phyloP scores from a whole-genome alignment of 2,888 invertebrate genomes.

The Tachina grossa region DNA sequence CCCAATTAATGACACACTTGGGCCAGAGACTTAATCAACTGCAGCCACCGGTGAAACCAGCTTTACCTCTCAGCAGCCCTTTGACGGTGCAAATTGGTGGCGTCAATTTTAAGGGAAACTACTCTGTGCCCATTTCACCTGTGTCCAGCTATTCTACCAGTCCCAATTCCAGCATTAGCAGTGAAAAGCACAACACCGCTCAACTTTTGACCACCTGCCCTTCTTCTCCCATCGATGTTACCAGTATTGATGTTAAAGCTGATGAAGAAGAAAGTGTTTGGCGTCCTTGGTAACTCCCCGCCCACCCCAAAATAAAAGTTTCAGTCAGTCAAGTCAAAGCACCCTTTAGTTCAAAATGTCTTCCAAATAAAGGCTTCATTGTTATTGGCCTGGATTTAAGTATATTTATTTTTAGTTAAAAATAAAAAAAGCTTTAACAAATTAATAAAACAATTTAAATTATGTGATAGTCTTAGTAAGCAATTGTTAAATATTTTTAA shows the following conservation, averaged over 20 bases:
- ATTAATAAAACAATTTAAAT: conserved; percentile 31
- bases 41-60: conserved; percentile 79
- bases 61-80: conserved; percentile 78
- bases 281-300: conserved; percentile 79
- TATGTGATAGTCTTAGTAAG: conserved; percentile 62
- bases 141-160: conserved; percentile 81
- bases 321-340: not conserved
- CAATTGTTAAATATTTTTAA: conserved; percentile 66
- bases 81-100: conserved; percentile 78
- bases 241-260: conserved; percentile 70
- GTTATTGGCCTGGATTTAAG: conserved; percentile 23
- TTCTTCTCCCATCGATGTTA: conserved; percentile 76
- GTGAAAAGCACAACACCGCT: conserved; percentile 72
- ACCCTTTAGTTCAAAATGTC: conserved; percentile 68
- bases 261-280: conserved; percentile 78
- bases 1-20: conserved; percentile 94
- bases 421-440: conserved; percentile 58
- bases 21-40: conserved; percentile 90
- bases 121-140: conserved; percentile 81
- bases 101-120: conserved; percentile 74
- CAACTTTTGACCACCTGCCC: conserved; percentile 77
- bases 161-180: conserved; percentile 79
- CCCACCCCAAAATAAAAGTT: not conserved
- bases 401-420: conserved; percentile 22
- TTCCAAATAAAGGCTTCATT: conserved; percentile 55